Evolutionary conservation across 2,888 invertebrate genomes (phyloP).

Genomic region (Osmoderma eremita): DNA sequence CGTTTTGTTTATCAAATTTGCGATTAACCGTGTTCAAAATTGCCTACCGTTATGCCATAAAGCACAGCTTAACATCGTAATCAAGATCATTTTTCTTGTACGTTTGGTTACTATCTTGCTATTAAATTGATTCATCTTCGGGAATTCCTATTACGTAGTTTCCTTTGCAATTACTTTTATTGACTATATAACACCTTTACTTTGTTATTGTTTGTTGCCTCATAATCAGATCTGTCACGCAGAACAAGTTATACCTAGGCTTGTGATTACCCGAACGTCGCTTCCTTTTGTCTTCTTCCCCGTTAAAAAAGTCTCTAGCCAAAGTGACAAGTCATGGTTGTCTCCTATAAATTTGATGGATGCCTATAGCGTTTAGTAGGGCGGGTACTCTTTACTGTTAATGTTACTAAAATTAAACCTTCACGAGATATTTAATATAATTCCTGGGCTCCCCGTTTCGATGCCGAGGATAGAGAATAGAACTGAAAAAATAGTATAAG

Average conservation of each 20-base stretch:
- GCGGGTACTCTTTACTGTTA: conserved; percentile 17
- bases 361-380: conserved; percentile 15
- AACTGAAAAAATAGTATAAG: background rate
- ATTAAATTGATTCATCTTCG: no score
- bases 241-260: conserved; percentile 5
- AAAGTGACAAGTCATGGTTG: conserved; percentile 34
- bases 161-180: no score
- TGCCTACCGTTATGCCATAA: no score
- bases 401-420: conserved; percentile 27
- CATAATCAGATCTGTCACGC: conserved; percentile 6
- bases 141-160: no score
- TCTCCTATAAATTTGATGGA: conserved; percentile 32
- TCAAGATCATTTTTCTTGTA: no score
- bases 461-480: background rate
- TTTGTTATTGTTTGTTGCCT: background rate
- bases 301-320: conserved; percentile 13
- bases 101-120: no score
- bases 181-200: background rate
- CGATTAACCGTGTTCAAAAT: no score
- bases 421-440: conserved; percentile 14
- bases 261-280: conserved; percentile 15
- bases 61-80: no score
- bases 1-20: no score
- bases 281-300: conserved; percentile 22
- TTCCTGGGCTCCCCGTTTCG: conserved; percentile 9